These are phyloP conservation scores for Cyphomyrus plagiostoma DNA, from an alignment of 2,113 vertebrate species.

Conservation along the genomic window DNA sequence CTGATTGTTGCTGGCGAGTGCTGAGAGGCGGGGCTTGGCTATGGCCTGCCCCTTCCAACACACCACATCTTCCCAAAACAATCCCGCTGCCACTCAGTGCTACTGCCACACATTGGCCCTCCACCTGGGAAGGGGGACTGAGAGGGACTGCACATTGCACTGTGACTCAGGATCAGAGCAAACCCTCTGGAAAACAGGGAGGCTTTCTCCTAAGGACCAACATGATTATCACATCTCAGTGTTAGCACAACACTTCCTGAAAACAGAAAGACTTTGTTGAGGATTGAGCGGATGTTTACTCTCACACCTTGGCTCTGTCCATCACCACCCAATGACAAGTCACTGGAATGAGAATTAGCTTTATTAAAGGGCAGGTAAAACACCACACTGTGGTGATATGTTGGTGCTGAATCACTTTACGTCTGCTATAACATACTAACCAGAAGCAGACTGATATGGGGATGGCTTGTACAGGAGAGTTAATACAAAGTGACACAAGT, in stretches of 20 bases:
- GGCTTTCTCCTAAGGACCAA: background rate
- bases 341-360: background rate
- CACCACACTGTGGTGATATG: background rate
- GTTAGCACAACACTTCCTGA: background rate
- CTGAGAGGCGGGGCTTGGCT: conserved; percentile 38
- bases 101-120: background rate
- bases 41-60: background rate
- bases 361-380: background rate
- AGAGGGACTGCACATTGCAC: background rate
- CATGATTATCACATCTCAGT: background rate
- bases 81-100: conserved; percentile 15
- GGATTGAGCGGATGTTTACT: background rate
- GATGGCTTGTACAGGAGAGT: background rate
- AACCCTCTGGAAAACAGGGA: background rate
- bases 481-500: background rate
- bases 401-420: background rate
- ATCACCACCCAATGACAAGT: background rate
- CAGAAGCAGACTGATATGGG: background rate
- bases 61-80: conserved; percentile 12
- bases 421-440: background rate
- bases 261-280: background rate
- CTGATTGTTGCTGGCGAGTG: conserved; percentile 66
- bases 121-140: background rate
- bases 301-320: background rate
- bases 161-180: background rate